Evolutionary conservation across 2,888 invertebrate species (phyloP), one percentile per base, ranked within the genome.

Genomic region (Cyclophora punctaria): DNA sequence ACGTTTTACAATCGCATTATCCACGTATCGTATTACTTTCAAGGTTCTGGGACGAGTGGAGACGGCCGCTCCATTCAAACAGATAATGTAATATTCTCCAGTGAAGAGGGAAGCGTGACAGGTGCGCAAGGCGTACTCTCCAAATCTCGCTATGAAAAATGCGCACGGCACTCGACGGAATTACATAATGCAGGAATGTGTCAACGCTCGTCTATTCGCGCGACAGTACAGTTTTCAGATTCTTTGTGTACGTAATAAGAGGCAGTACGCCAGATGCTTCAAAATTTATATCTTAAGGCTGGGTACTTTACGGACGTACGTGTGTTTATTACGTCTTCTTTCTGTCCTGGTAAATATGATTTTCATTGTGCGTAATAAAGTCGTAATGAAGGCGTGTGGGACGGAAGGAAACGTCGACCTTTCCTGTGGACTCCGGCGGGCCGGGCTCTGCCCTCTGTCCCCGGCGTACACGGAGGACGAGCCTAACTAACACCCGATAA

Each of bases 341-440:
- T 73, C 71, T 75, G 71, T 74, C 70, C 72, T 60, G 66, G 78
- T 79, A 79, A 81, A 81, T 83, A 83, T 81, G 80, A 81, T 81
- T 81, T 78, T 78, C 78, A 82, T 80, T 83, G 78, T 80, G 62
- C 63, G 75, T 80, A 82, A 81, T 83, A 81, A 82, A 82, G 81
- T 76, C 72, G 67, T 77, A 80, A 82, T 77, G 78, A 77, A 68
- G 67, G 67, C 67, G 67, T 4, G 65, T 61, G 76, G 76, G 76
- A 75, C 78, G 81, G 81, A 79, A 79, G 80, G 77, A 78, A 77
- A 64, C 70, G 63, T 62, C 73, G 78, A 71, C 83, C 81, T 72
- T 80, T 78, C 78, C 79, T 75, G 78, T 63, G 64, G 69, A 68
- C 63, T 47, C 54, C 63, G 63, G 61, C 58, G 63, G 60, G 60